phyloP scores from a whole-genome alignment of 2,797 vertebrate genomes.

The Typhlichthys eigenmanni region DNA sequence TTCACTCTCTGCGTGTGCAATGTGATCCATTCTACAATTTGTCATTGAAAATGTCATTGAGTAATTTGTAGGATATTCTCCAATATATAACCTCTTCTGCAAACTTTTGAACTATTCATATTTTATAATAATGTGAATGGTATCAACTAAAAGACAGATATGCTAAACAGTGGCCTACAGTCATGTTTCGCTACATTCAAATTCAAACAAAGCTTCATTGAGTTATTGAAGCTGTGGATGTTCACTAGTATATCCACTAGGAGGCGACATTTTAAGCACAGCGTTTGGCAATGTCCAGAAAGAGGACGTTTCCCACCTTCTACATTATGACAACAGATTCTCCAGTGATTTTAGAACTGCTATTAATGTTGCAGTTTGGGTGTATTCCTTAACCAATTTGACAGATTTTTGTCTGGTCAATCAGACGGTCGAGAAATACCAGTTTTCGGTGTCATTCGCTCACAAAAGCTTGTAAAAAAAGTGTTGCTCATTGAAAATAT shows the following conservation, averaged over 20 bases:
- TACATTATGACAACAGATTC: background rate
- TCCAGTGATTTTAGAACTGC: slow-evolving; percentile 5
- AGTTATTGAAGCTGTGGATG: slow-evolving; percentile 25
- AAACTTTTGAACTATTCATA: no score
- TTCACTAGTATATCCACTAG: slow-evolving; percentile 3
- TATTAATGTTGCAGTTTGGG: slow-evolving; percentile 4
- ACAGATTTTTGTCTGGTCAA: no score
- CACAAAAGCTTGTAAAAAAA: slow-evolving; percentile 17
- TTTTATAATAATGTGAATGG: no score
- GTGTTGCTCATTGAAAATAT: slow-evolving; percentile 14
- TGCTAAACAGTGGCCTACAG: slow-evolving; percentile 21
- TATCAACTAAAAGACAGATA: no score
- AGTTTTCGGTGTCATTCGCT: slow-evolving; percentile 18
- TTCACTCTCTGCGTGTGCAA: slow-evolving; percentile 31
- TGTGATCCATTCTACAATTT: slow-evolving; percentile 18
- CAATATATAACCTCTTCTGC: background rate
- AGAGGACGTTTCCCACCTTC: background rate
- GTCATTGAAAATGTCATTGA: slow-evolving; percentile 36
- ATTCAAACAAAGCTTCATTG: slow-evolving; percentile 48
- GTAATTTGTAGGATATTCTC: slow-evolving; percentile 26
- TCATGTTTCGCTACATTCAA: slow-evolving; percentile 71
- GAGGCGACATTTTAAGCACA: background rate
- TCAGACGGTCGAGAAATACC: slow-evolving; percentile 16
- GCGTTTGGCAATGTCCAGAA: background rate
- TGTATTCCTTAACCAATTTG: background rate